Percentiles rank a stretch among this genome's conserved stretches.
Evolutionary conservation across 2,888 invertebrate genomes (phyloP).

Genomic region (Lydus trimaculatus): DNA sequence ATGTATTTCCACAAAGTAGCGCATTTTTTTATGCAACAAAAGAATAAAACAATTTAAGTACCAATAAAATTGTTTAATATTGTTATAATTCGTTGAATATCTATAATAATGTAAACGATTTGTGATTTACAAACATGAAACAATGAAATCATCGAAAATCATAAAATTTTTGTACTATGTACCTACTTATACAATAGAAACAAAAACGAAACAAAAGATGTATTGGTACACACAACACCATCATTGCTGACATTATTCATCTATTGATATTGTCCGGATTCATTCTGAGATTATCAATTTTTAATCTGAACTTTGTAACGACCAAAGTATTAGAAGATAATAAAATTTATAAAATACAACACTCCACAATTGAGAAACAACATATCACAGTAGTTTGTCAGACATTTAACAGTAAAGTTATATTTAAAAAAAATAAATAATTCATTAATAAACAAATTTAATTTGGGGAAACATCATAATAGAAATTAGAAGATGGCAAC

Average conservation of each 20-base stretch:
- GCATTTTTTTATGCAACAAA: too few species aligned
- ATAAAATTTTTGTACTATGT: background rate
- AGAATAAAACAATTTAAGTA: background rate
- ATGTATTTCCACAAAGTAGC: too few species aligned
- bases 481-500: conserved; percentile 49
- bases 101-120: background rate
- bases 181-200: background rate
- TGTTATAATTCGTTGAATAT: background rate
- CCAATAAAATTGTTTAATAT: conserved; percentile 2
- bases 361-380: background rate
- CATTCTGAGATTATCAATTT: conserved; percentile 30
- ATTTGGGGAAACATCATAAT: background rate
- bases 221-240: background rate
- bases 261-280: background rate
- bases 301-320: conserved; percentile 33
- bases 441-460: background rate
- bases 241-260: background rate
- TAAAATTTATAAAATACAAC: conserved; percentile 26
- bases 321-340: conserved; percentile 28
- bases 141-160: background rate
- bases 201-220: background rate
- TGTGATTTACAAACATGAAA: background rate
- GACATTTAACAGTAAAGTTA: conserved; percentile 6
- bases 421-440: background rate
- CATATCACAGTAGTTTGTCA: conserved; percentile 19